Conservation (phyloP, 2,797 vertebrate species). For the Takifugu ocellatus region DNA sequence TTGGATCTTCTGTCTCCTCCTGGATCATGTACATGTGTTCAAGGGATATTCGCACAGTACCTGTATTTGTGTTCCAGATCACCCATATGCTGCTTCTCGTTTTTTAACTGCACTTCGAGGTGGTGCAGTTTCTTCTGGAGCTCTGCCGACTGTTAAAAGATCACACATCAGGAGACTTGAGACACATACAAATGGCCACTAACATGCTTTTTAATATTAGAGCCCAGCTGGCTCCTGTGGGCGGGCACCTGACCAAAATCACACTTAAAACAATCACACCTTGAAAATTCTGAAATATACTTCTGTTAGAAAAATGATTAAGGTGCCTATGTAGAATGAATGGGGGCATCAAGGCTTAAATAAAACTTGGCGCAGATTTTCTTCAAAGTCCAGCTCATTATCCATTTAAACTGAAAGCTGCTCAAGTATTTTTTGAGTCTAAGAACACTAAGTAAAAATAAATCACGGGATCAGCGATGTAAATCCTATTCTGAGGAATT, state of each 20-base stretch:
- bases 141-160: conserved; percentile 66
- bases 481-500: conserved; percentile 51
- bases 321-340: no score
- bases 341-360: background rate
- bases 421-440: conserved; percentile 35
- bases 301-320: no score
- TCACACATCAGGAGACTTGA: background rate
- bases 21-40: no score
- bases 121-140: conserved; percentile 89
- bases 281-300: no score
- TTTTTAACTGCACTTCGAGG: conserved; percentile 88
- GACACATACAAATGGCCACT: no score
- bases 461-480: conserved; percentile 44
- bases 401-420: conserved; percentile 46
- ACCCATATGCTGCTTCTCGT: conserved; percentile 89
- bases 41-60: conserved; percentile 46
- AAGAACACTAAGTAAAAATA: conserved; percentile 48
- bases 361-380: background rate
- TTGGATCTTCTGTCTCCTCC: no score
- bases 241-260: no score
- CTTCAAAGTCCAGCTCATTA: conserved; percentile 30
- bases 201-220: no score
- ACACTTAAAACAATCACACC: no score
- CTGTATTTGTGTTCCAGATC: conserved; percentile 85
- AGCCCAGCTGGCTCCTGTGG: no score